Evolutionary conservation across 1,140 invertebrate genomes (phyloP).

Genomic region (Zophobas morio): DNA sequence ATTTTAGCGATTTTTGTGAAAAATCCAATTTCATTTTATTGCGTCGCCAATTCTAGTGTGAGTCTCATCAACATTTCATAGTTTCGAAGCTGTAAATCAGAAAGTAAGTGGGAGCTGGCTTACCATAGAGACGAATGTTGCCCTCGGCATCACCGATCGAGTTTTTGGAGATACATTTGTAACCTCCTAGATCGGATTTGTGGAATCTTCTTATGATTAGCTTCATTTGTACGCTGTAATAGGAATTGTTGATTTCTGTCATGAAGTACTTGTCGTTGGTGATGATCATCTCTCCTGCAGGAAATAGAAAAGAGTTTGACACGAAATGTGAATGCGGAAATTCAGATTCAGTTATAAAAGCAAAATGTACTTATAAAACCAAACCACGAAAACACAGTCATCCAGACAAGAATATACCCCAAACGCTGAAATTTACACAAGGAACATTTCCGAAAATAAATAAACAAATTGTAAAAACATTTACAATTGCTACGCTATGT

Average conservation of each 20-base stretch:
- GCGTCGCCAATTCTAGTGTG: conserved; percentile 58
- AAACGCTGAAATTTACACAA: too few relatives aligned
- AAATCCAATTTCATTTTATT: conserved; percentile 66
- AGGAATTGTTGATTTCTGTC: conserved; percentile 80
- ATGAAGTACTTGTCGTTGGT: conserved; percentile 85
- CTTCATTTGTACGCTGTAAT: conserved; percentile 86
- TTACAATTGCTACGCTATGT: too few relatives aligned
- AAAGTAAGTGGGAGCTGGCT: conserved; percentile 65
- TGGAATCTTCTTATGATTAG: conserved; percentile 84
- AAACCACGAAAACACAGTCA: too few relatives aligned
- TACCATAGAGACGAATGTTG: conserved; percentile 90
- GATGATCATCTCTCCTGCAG: conserved; percentile 89
- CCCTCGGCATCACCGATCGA: conserved; percentile 91
- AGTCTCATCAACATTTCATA: conserved; percentile 66
- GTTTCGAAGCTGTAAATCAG: conserved; percentile 64
- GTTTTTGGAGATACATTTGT: conserved; percentile 95
- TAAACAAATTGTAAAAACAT: too few relatives aligned
- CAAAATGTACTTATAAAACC: too few relatives aligned
- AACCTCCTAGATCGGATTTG: conserved; percentile 86
- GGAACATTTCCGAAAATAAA: too few relatives aligned
- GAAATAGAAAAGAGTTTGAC: conserved; percentile 53
- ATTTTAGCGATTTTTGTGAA: conserved; percentile 61
- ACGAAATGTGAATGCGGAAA: neutral
- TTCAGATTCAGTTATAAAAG: too few relatives aligned
- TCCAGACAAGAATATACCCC: too few relatives aligned